Evolutionary conservation across 2,888 invertebrate genomes (phyloP), one percentile per base, ranked within the genome.

Genomic region (Hyppa rectilinea): DNA sequence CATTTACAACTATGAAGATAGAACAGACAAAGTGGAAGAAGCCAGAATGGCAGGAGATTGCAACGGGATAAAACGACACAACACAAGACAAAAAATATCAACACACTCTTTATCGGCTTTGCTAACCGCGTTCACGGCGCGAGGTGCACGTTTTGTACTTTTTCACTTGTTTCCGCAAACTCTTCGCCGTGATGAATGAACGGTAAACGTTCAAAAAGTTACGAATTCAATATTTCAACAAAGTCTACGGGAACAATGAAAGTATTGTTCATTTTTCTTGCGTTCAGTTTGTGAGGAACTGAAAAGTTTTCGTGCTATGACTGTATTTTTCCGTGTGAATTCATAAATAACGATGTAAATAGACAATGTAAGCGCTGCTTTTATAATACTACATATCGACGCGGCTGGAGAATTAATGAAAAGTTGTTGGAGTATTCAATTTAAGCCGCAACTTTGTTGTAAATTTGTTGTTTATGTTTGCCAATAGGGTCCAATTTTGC

Each of bases 131-230:
- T 67, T 47, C 71, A 60, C 53, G 60, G 56, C 31, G 34, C 40
- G 63, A 60, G 59, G 20, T 47, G 31, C n/a, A n/a, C 56, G 63
- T 65, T 75, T 76, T 82, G 74, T 80, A 56, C 74, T 71, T 87
- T 83, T 87, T 84, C 71, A 77, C 75, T 71, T 60, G 81, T 80
- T 83, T 79, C 83, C 80, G 77, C 73, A 78, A 82, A 78, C 80
- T 80, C 63, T 40, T 64, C 66, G 72, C 69, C 56, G 69, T 86
- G 84, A 83, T 82, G 70, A 75, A 84, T 78, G 74, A 71, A 71
- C 62, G 64, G 71, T 64, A 74, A 67, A 63, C 38, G 66, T 76
- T 66, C 62, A 55, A 67, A 78, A 81, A 68, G 74, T 78, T 74
- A 55, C 56, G 56, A 69, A 73, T 74, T 61, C 78, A 81, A 81